Evolutionary conservation across 2,113 vertebrate genomes (phyloP).

Genomic region (Caracal caracal): DNA sequence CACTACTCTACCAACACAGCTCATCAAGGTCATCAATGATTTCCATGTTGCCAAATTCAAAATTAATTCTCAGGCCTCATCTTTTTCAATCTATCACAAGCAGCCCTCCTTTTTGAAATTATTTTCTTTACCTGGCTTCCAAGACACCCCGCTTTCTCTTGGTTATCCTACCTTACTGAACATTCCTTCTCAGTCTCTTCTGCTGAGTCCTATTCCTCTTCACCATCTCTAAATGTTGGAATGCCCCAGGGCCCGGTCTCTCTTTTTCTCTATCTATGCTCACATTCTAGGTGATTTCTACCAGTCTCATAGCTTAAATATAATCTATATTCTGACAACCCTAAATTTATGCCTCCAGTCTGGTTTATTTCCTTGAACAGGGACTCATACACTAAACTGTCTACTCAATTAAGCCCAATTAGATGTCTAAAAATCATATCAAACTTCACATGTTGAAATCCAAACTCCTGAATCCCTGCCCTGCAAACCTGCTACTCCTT

Average conservation of each 20-base stretch:
- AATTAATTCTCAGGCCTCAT: slow-evolving; percentile 11
- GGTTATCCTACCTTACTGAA: not conserved
- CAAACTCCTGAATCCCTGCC: not conserved
- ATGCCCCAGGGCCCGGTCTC: not conserved
- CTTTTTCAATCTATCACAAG: not conserved
- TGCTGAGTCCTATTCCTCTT: not conserved
- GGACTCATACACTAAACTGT: not conserved
- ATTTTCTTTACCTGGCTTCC: not conserved
- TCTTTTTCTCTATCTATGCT: not conserved
- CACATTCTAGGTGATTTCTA: slow-evolving; percentile 13
- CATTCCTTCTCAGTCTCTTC: not conserved
- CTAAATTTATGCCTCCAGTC: not conserved
- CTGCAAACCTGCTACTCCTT: not conserved
- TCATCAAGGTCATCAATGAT: not conserved
- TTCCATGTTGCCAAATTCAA: not conserved
- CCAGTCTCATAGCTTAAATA: not conserved
- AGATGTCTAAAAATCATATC: slow-evolving; percentile 14
- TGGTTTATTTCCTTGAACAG: not conserved
- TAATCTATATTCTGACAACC: not conserved
- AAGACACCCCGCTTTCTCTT: not conserved
- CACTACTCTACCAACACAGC: not conserved
- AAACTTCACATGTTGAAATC: slow-evolving; percentile 11
- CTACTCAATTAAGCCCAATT: not conserved
- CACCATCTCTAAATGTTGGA: not conserved
- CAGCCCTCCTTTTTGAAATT: not conserved